phyloP scores from a whole-genome alignment of 2,113 vertebrate species.

The Peucedramus taeniatus region DNA sequence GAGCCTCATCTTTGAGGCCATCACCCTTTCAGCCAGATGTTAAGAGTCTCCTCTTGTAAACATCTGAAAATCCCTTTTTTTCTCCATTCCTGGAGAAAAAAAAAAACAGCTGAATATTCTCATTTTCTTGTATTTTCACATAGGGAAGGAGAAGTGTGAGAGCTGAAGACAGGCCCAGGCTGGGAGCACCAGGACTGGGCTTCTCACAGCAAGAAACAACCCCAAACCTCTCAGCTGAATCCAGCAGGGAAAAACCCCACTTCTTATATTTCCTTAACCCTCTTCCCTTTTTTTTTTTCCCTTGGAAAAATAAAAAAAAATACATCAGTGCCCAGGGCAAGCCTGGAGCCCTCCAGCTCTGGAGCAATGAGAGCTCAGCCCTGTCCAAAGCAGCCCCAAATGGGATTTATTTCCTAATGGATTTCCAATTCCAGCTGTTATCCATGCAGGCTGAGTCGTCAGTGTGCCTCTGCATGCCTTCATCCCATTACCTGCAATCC shows the following conservation, averaged over 20 bases:
- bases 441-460: not conserved
- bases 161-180: not conserved
- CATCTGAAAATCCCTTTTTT: not conserved
- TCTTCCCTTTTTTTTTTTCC: not conserved
- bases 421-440: not conserved
- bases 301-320: not conserved
- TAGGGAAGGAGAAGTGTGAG: not conserved
- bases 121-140: not conserved
- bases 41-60: not conserved
- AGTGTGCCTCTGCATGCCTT: fast-evolving
- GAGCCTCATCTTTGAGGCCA: not conserved
- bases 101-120: not conserved
- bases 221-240: not conserved
- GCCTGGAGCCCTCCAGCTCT: not conserved
- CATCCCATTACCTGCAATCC: not conserved
- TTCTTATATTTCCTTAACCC: not conserved
- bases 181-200: not conserved
- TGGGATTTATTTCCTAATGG: not conserved
- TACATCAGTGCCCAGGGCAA: not conserved
- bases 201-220: not conserved
- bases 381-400: not conserved
- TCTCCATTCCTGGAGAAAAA: not conserved
- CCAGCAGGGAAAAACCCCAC: not conserved
- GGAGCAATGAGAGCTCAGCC: not conserved
- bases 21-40: not conserved